phyloP scores from a whole-genome alignment of 2,113 vertebrate genomes.

The Irena cyanogastra region DNA sequence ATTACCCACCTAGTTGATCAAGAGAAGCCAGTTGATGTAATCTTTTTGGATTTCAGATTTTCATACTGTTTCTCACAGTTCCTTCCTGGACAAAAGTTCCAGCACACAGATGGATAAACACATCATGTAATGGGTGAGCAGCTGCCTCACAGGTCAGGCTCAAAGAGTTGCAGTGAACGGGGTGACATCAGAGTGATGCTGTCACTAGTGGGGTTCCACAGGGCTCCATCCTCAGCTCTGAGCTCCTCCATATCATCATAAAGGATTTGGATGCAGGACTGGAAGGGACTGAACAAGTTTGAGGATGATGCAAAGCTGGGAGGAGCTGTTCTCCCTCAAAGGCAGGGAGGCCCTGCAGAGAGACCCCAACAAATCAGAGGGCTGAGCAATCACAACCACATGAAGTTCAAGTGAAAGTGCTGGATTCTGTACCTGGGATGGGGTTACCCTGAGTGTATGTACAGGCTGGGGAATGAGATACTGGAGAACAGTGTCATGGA shows the following conservation, averaged over 20 bases:
- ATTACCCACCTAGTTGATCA: background rate
- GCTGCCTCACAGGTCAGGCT: rapidly evolving
- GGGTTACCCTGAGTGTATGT: too few species aligned
- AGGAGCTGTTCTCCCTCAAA: background rate
- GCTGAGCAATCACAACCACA: background rate
- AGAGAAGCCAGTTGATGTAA: background rate
- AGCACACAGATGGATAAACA: background rate
- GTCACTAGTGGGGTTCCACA: background rate
- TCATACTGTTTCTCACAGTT: background rate
- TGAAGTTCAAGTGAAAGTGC: background rate
- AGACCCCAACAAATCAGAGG: background rate
- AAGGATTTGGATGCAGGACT: background rate
- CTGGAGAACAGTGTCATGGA: background rate
- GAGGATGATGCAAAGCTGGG: background rate
- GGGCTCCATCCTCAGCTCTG: background rate
- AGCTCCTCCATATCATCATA: background rate
- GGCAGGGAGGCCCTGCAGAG: background rate
- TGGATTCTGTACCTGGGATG: background rate
- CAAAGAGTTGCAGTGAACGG: background rate
- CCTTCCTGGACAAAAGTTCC: background rate
- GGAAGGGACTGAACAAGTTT: background rate
- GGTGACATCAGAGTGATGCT: background rate
- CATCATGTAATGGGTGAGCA: background rate
- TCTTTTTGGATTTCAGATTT: background rate
- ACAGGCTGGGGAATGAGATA: background rate